phyloP scores from a whole-genome alignment of 2,113 vertebrate species.

The Columba janthina region DNA sequence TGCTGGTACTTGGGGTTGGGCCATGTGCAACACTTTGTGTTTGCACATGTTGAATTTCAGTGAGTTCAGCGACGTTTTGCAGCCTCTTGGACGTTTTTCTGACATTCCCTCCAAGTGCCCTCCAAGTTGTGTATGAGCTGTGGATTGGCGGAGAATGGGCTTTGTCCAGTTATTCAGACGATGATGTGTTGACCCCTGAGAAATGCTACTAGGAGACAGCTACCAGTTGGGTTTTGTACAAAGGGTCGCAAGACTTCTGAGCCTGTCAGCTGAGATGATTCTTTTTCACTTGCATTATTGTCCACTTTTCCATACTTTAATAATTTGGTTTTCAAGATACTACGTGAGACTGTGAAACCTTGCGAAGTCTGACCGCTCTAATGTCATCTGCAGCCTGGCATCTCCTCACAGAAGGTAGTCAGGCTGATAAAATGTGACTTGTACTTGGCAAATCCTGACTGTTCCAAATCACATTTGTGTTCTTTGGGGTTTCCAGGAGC shows the following conservation, averaged over 20 bases:
- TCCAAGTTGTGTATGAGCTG: background rate
- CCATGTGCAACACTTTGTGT: background rate
- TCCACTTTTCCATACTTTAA: background rate
- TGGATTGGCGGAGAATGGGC: background rate
- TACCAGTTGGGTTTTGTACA: background rate
- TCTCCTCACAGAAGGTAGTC: background rate
- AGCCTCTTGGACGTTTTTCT: background rate
- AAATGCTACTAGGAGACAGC: background rate
- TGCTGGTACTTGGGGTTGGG: background rate
- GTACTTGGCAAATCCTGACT: background rate
- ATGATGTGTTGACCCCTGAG: background rate
- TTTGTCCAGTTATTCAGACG: background rate
- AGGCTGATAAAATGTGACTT: background rate
- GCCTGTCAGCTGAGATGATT: background rate
- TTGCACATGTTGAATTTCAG: background rate
- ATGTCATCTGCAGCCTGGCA: background rate
- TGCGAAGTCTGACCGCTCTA: background rate
- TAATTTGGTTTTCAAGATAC: background rate
- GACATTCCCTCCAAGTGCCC: background rate
- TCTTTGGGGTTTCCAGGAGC: background rate
- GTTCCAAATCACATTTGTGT: background rate
- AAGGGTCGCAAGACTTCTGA: background rate
- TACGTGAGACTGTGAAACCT: background rate
- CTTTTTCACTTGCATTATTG: background rate
- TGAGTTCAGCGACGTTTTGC: background rate